Base-by-base conservation (phyloP, 1,140 invertebrate genomes). In the Achatina immaculata region DNA sequence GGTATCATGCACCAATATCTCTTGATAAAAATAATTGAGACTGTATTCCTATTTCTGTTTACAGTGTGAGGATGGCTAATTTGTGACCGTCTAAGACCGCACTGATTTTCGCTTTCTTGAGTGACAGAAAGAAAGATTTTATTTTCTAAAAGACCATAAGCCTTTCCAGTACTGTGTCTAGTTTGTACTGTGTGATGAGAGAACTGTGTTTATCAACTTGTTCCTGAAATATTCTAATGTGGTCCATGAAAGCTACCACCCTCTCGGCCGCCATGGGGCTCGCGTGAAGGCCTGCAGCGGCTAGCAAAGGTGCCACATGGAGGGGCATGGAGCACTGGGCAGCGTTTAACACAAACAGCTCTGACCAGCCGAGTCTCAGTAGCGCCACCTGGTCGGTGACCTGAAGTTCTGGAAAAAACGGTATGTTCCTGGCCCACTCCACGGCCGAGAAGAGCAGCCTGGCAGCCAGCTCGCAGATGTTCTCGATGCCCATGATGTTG, bases 161-260 rank as follows among this genome's bases (percentile, higher is more conserved):
- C n/a, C n/a, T n/a, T n/a, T n/a, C n/a, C n/a, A n/a, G n/a, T n/a
- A n/a, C n/a, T n/a, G n/a, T n/a, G n/a, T n/a, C n/a, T n/a, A n/a
- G n/a, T n/a, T n/a, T n/a, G n/a, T n/a, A n/a, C n/a, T n/a, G n/a
- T n/a, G n/a, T n/a, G n/a, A n/a, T n/a, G n/a, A n/a, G n/a, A n/a
- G n/a, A n/a, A n/a, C n/a, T n/a, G n/a, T n/a, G n/a, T 92, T 99
- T 99, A 92, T 99, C 98, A 91, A 99, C 97, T 93, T 99, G 97
- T 92, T 99, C 97, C 90, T 95, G 95, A 93, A 99, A 99, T 93
- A 99, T 98, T 89, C 97, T 93, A 90, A 99, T 99, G 93, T 99
- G 97, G 92, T 99, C 97, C 98, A 99, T 99, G 92, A 99, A 99
- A 84, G 97, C 97, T 77, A 99, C 97, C 68, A 99, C 97, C 58